phyloP scores from a whole-genome alignment of 2,113 vertebrate genomes.

The Sisor rabdophorus region DNA sequence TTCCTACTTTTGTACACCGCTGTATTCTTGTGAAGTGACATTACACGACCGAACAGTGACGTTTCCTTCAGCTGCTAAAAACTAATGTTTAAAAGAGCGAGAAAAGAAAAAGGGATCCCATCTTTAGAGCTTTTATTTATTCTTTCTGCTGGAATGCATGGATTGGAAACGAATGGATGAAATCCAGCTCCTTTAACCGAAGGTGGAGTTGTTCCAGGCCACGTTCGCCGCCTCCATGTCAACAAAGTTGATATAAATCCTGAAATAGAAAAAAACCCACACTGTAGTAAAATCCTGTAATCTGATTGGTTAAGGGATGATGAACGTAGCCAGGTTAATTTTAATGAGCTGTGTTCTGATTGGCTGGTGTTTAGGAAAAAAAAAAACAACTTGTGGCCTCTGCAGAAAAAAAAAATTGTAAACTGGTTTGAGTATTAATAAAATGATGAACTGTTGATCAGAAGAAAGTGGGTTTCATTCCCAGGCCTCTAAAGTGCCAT shows the following conservation, averaged over 20 bases:
- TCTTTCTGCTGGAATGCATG: slow-evolving; percentile 38
- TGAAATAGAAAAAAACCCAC: slow-evolving; percentile 34
- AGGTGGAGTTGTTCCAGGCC: slow-evolving; percentile 70
- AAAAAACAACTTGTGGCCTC: no score
- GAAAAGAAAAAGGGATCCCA: neutral
- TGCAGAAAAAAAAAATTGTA: no score
- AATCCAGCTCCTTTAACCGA: slow-evolving; percentile 57
- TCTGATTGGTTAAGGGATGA: neutral
- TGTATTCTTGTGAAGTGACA: neutral
- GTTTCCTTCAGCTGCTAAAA: neutral
- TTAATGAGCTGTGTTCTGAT: neutral
- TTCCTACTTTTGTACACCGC: neutral
- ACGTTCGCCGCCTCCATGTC: slow-evolving; percentile 71
- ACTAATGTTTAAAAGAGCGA: neutral
- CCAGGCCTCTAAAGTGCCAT: no score
- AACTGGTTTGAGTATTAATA: no score
- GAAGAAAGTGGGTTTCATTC: no score
- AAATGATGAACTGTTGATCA: no score
- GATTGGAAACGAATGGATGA: neutral
- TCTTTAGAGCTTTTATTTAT: neutral
- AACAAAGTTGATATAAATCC: slow-evolving; percentile 71
- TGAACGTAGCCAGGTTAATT: no score
- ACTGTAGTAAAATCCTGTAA: neutral
- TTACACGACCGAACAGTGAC: neutral
- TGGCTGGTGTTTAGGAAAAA: neutral